A percentile compares a stretch with the other conserved stretches of the same genome.
phyloP scores from a whole-genome alignment of 1,140 invertebrate genomes.

The Amphibalanus amphitrite region DNA sequence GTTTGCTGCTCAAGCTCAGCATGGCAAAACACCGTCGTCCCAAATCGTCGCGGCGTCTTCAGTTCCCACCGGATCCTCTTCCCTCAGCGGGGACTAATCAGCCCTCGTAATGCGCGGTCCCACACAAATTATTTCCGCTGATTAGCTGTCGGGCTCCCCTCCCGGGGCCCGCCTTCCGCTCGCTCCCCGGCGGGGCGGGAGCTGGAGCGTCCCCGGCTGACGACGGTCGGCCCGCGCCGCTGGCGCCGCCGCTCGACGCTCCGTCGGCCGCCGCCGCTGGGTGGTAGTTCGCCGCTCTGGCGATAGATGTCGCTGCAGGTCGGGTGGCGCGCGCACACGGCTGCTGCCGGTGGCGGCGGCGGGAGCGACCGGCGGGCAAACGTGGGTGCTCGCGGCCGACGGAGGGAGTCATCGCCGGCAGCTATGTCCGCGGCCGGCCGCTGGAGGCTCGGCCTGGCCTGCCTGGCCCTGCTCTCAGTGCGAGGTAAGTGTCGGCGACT shows the following conservation, averaged over 20 bases:
- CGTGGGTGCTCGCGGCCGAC: neutral
- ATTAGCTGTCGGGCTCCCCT: neutral
- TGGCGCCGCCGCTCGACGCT: no score
- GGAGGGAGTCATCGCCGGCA: neutral
- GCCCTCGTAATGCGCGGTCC: neutral
- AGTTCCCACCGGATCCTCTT: neutral
- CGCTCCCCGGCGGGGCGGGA: no score
- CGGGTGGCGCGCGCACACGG: neutral
- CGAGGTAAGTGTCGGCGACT: neutral
- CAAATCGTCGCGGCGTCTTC: neutral
- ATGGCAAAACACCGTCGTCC: neutral
- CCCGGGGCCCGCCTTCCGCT: neutral
- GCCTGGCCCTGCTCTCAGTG: neutral
- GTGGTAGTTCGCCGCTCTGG: neutral
- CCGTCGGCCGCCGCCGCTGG: neutral
- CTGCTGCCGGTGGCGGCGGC: no score
- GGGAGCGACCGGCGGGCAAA: neutral
- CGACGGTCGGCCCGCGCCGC: no score
- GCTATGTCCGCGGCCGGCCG: neutral
- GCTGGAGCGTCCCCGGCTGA: no score
- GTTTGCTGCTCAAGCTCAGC: neutral
- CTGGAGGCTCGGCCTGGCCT: neutral
- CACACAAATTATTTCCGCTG: constrained; percentile 1
- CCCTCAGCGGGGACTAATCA: neutral
- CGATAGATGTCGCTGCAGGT: neutral